Evolutionary conservation across 2,888 invertebrate genomes (phyloP).

Genomic region (Chloromyia formosa): DNA sequence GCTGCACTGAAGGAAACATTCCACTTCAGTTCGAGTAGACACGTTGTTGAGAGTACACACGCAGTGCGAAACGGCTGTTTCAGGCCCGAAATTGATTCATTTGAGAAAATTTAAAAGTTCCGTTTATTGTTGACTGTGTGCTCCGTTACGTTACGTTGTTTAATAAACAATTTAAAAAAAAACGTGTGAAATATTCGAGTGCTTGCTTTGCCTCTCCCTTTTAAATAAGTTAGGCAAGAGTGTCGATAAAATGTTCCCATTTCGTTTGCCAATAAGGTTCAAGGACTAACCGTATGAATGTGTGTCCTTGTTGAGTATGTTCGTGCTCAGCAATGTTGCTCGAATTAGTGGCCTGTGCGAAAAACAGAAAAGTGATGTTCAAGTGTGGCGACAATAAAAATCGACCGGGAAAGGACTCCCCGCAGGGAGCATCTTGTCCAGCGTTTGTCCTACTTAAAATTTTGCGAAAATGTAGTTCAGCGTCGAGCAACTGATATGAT

Average conservation of each 20-base stretch:
- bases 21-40: conserved; percentile 24
- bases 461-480: conserved; percentile 29
- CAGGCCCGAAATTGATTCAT: too few relatives aligned
- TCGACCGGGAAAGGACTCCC: conserved; percentile 27
- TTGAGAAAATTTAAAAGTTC: too few relatives aligned
- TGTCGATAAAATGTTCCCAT: too few relatives aligned
- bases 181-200: too few relatives aligned
- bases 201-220: too few relatives aligned
- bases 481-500: background rate
- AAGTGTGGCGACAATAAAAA: conserved; percentile 12
- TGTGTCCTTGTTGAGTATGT: conserved; percentile 28
- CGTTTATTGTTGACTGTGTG: background rate
- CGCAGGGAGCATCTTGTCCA: background rate
- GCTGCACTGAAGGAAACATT: conserved; percentile 18
- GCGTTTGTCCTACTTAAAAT: background rate
- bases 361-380: conserved; percentile 14
- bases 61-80: background rate
- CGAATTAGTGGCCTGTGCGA: background rate
- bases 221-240: too few relatives aligned
- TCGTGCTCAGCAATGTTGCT: conserved; percentile 22
- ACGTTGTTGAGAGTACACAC: background rate
- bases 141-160: background rate
- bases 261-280: conserved; percentile 12
- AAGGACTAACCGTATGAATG: conserved; percentile 22
- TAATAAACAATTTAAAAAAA: too few relatives aligned